Evolutionary conservation across 2,113 vertebrate genomes (phyloP).

Genomic region (Sprattus sprattus): DNA sequence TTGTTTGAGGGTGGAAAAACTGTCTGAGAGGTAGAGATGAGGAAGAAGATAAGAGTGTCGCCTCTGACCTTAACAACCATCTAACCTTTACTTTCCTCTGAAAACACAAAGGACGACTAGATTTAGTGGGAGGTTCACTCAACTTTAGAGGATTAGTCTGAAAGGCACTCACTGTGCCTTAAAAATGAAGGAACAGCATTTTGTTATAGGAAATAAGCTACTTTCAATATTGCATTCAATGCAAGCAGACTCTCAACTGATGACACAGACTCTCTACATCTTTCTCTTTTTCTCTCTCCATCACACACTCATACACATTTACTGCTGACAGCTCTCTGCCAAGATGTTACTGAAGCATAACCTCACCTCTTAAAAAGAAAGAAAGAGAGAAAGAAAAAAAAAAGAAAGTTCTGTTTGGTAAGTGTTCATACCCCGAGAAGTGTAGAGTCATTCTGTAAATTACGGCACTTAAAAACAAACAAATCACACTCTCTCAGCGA

Average conservation of each 20-base stretch:
- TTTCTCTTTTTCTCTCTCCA: no score
- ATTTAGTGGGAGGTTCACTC: not conserved
- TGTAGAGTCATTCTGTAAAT: not conserved
- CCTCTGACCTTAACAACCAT: not conserved
- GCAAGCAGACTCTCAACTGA: not conserved
- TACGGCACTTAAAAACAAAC: not conserved
- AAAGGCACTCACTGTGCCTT: not conserved
- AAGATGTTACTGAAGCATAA: not conserved
- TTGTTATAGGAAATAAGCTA: not conserved
- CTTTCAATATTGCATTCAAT: not conserved
- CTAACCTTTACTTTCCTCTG: not conserved
- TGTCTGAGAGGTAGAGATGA: not conserved
- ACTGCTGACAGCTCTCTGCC: not conserved
- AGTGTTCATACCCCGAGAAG: not conserved
- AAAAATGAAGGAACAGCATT: not conserved
- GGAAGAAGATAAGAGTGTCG: not conserved
- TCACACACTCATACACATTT: not conserved
- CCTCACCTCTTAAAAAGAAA: not conserved
- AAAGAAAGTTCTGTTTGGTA: not conserved
- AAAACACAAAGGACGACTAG: not conserved
- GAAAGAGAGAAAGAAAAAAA: not conserved
- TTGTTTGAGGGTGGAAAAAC: not conserved
- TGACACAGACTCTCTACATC: not conserved
- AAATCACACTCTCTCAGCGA: not conserved
- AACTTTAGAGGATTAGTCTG: not conserved